Evolutionary conservation across 2,113 vertebrate genomes (phyloP).

Genomic region (Pseudopipra pipra): DNA sequence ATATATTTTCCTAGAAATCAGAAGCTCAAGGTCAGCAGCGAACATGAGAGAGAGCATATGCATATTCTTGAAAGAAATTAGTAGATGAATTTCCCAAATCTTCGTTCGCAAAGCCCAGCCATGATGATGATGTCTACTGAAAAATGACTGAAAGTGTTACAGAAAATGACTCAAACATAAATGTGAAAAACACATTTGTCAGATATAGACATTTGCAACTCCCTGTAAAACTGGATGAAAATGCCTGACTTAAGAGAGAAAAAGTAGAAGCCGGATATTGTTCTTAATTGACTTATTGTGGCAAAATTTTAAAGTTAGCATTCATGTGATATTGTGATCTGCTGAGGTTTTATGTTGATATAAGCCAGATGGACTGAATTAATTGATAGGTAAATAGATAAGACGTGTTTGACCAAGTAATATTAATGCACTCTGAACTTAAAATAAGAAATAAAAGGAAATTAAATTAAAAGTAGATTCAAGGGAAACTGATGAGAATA

Average conservation of each 20-base stretch:
- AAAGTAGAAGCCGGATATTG: neutral
- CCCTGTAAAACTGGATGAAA: neutral
- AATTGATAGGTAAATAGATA: neutral
- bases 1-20: conserved; percentile 21
- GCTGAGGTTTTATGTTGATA: neutral
- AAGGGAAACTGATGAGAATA: neutral
- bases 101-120: too few species aligned
- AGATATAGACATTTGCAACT: neutral
- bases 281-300: neutral
- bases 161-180: neutral
- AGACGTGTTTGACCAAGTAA: neutral
- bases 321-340: neutral
- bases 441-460: neutral
- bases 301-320: neutral
- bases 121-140: neutral
- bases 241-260: neutral
- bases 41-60: neutral
- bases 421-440: neutral
- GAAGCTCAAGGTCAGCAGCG: neutral
- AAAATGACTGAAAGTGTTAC: neutral
- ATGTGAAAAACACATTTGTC: neutral
- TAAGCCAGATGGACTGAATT: neutral
- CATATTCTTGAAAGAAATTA: neutral
- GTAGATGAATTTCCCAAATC: neutral
- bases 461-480: neutral